Evolutionary conservation across 2,888 invertebrate species (phyloP).

Genomic region (Chrysodeixis includens): DNA sequence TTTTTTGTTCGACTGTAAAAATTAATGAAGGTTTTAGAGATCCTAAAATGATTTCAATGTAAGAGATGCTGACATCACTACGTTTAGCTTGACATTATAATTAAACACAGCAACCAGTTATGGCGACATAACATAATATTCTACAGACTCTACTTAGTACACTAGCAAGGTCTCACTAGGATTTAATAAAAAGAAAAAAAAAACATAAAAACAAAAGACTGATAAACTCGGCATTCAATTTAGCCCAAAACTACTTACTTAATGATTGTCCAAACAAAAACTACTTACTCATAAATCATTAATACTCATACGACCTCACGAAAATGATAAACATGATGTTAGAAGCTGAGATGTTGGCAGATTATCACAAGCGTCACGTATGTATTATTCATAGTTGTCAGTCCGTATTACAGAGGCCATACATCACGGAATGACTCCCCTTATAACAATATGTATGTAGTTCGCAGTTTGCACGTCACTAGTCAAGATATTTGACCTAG

Average conservation of each 20-base stretch:
- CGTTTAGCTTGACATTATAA: no score
- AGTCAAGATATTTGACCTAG: constrained; percentile 18
- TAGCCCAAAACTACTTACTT: background rate
- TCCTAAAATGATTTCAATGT: no score
- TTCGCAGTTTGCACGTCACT: constrained; percentile 27
- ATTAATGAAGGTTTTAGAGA: no score
- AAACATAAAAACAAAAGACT: background rate
- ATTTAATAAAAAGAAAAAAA: background rate
- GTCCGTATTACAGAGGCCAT: constrained; percentile 75
- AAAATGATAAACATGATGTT: constrained; percentile 63
- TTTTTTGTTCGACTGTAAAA: no score
- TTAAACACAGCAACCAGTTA: no score
- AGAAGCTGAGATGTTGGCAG: constrained; percentile 72
- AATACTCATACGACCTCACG: constrained; percentile 19
- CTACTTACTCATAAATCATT: background rate
- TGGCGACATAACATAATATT: no score
- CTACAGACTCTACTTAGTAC: no score
- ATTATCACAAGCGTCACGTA: constrained; percentile 78
- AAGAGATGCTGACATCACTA: no score
- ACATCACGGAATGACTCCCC: constrained; percentile 75
- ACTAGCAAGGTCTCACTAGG: no score
- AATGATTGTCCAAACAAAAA: constrained; percentile 20
- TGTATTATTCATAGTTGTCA: constrained; percentile 86
- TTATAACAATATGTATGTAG: constrained; percentile 67
- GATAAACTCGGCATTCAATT: no score